Conservation (phyloP, 2,888 invertebrate species). For the Drosophila quinaria region DNA sequence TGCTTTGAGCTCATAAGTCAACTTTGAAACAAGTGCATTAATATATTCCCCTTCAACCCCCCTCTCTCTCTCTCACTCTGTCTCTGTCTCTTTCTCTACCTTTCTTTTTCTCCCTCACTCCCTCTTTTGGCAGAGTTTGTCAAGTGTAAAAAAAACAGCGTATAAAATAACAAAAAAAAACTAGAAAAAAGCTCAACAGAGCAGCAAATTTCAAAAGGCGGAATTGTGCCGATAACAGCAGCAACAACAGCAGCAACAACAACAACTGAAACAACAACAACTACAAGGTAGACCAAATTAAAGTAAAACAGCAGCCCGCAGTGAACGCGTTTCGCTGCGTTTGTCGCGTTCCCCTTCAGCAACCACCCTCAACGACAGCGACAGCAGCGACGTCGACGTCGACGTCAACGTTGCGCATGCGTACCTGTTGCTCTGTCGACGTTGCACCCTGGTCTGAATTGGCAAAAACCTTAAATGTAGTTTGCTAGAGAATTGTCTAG, state of each 20-base stretch:
- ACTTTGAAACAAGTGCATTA: constrained; percentile 20
- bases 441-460: neutral
- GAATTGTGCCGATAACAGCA: constrained; percentile 76
- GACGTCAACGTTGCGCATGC: constrained; percentile 49
- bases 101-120: constrained; percentile 1
- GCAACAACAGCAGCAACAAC: constrained; percentile 23
- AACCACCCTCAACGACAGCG: constrained; percentile 52
- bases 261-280: constrained; percentile 33
- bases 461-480: too few species aligned
- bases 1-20: neutral
- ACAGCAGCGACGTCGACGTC: constrained; percentile 23
- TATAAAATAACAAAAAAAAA: constrained; percentile 26
- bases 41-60: neutral
- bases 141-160: constrained; percentile 63
- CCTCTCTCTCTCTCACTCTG: neutral
- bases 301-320: constrained; percentile 73
- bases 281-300: constrained; percentile 57
- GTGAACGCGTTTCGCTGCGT: constrained; percentile 80
- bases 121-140: constrained; percentile 48
- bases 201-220: constrained; percentile 81
- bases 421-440: constrained; percentile 51
- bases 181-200: constrained; percentile 66
- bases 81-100: too few species aligned
- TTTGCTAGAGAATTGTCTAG: too few species aligned
- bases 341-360: constrained; percentile 76